Percentiles rank a stretch among this genome's conserved stretches.
phyloP scores from a whole-genome alignment of 2,113 vertebrate species.

The Trogon melanurus region DNA sequence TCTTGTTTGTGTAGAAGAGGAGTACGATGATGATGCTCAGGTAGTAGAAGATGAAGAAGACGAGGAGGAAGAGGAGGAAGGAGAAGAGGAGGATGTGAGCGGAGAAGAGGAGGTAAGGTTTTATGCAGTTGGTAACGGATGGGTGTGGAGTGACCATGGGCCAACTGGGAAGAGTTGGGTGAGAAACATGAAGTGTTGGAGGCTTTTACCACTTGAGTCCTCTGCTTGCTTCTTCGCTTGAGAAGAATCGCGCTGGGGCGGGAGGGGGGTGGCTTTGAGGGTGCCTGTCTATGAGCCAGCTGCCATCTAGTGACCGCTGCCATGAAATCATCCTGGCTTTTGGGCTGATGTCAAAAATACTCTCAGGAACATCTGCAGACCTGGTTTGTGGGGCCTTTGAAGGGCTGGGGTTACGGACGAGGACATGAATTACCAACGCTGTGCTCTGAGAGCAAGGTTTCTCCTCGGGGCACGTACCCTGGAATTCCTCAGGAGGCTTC shows the following conservation, averaged over 20 bases:
- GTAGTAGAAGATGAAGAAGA: slow-evolving; percentile 92
- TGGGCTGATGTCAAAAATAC: neutral
- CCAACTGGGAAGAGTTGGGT: neutral
- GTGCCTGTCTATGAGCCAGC: slow-evolving; percentile 21
- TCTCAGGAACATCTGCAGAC: rapidly evolving
- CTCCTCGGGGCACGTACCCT: no score
- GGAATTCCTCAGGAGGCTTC: neutral
- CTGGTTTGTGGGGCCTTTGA: neutral
- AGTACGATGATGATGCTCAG: slow-evolving; percentile 90
- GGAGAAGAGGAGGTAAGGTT: slow-evolving; percentile 81
- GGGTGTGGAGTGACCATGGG: neutral
- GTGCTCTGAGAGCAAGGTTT: neutral
- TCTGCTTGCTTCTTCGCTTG: neutral
- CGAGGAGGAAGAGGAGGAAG: slow-evolving; percentile 90
- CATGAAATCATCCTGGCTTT: neutral
- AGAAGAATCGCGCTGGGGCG: neutral
- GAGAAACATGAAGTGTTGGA: neutral
- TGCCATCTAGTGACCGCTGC: slow-evolving; percentile 52
- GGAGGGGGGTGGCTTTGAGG: neutral
- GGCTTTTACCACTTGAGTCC: rapidly evolving
- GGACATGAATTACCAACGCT: neutral
- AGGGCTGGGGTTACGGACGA: neutral
- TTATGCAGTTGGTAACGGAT: neutral
- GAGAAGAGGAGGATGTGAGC: slow-evolving; percentile 89
- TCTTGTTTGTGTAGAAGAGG: slow-evolving; percentile 80